phyloP scores from a whole-genome alignment of 2,113 vertebrate genomes.

The Coryphaenoides rupestris region DNA sequence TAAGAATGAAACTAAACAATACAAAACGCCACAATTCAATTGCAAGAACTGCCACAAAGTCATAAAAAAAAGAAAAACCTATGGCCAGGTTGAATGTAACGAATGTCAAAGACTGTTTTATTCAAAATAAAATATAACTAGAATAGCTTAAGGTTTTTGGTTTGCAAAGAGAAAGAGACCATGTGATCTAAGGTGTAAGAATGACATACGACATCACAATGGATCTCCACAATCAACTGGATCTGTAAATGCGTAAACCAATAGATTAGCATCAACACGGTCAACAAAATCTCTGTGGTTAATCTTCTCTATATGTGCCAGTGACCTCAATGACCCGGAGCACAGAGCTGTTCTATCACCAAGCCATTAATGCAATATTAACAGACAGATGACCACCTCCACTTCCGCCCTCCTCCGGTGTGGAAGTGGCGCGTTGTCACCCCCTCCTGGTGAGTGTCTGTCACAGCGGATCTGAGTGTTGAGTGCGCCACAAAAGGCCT shows the following conservation, averaged over 20 bases:
- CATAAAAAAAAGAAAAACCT: slow-evolving; percentile 23
- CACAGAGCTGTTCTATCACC: slow-evolving; percentile 22
- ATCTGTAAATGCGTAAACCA: slow-evolving; percentile 32
- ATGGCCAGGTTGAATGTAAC: slow-evolving; percentile 33
- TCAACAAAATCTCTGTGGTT: slow-evolving; percentile 32
- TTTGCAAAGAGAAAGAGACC: slow-evolving; percentile 11
- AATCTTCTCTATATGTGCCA: slow-evolving; percentile 58
- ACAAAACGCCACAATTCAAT: neutral
- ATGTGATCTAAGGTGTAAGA: slow-evolving; percentile 30
- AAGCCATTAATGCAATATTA: slow-evolving; percentile 11
- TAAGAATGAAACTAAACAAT: slow-evolving; percentile 25
- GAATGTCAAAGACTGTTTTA: slow-evolving; percentile 22
- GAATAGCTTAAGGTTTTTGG: slow-evolving; percentile 29
- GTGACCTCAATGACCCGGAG: slow-evolving; percentile 41
- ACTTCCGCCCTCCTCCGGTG: slow-evolving; percentile 30
- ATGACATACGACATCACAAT: slow-evolving; percentile 28
- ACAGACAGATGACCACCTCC: slow-evolving; percentile 33
- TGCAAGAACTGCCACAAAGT: neutral
- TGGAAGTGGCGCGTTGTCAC: slow-evolving; percentile 12
- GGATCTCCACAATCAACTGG: neutral
- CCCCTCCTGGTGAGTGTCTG: slow-evolving; percentile 48
- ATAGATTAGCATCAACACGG: slow-evolving; percentile 33
- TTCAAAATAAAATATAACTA: slow-evolving; percentile 26
- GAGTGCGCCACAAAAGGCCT: slow-evolving; percentile 30
- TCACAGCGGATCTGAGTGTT: slow-evolving; percentile 45